Base-by-base conservation (phyloP, 2,888 invertebrate species). In the Melinaea menophilus region DNA sequence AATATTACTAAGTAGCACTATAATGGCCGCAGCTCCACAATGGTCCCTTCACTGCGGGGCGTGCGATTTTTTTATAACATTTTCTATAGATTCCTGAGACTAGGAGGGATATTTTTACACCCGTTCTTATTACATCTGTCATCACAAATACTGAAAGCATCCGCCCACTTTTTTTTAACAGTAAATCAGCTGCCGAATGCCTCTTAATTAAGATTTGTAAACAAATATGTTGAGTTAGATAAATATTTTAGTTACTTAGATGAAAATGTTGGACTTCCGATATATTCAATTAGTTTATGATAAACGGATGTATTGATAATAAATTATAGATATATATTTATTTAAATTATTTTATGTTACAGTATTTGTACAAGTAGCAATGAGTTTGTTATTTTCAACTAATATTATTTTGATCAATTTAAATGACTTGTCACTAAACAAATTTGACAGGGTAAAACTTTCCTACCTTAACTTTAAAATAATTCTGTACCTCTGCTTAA, bases 101-200 rank as follows among this genome's bases (percentile, higher is more conserved):
- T 62, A 48, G 33, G 22, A 59, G 48, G 61, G 59, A 62, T 61
- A 67, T 63, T 67, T 65, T 69, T 69, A 69, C 71, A 69, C 70
- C 70, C 70, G 65, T 71, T 69, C 69, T 65, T 66, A 66, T 67
- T 69, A 59, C 72, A 70, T 71, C 76, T 73, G 76, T 77, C 81
- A 81, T 79, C 80, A 69, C 70, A 67, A 63, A 58, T 55, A 62
- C 62, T 62, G 56, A 64, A 64, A 55, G 70, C 65, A 67, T 70
- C 67, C 70, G 70, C 69, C 70, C 64, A 67, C 65, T 69, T 69
- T 69, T 70, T 67, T 62, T 61, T 66, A 62, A 62, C 59, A 59
- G 67, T 64, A 67, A 65, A 61, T 67, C 65, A 65, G 64, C 64
- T 63, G 65, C 62, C 55, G 62, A 63, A 56, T 59, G 57, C 59